Evolutionary conservation across 2,888 invertebrate genomes (phyloP), one percentile per base, ranked within the genome.

Genomic region (Eucera pruinosa): DNA sequence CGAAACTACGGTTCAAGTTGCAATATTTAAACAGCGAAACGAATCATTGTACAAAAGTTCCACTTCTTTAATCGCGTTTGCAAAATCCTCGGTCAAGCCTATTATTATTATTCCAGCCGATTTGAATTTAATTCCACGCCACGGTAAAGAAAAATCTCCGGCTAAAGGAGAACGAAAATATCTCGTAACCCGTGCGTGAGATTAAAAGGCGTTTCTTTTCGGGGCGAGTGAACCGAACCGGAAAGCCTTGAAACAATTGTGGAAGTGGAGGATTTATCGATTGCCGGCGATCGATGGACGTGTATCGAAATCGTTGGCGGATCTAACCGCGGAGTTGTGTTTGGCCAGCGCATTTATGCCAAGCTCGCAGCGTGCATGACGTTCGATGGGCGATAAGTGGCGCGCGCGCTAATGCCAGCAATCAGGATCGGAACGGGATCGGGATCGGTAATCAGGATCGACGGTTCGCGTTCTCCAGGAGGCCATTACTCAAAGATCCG

Each of bases 401-500:
- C 70, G 70, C 78, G 33, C 81, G 70, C 77, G 62, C 78, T 81
- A 81, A 81, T 79, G 71, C 61, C 43, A 36, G 55, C 79, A 78
- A 79, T 79, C 79, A 80, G 78, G 69, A 73, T 64, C 65, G 27
- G 65, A 75, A 70, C 74, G 58, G 64, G 54, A 75, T 70, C 70
- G 64, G 54, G 67, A 43, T 78, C 73, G 73, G 73, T 78, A 73
- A 79, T 79, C 79, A 69, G 78, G 73, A 79, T 79, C 79, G 62
- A 65, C 69, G 60, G 43, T 43, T 41, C 55, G 45, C 64, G 27
- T 65, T 77, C 67, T 45, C 54, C 50, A 41, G 54, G 39, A n/a
- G 67, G 55, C 78, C 79, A 78, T 79, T 81, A 81, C 80, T 76
- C 80, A 80, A 76, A 71, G 75, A 68, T 76, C 68, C 68, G 80